Conservation (phyloP, 2,797 vertebrate genomes). For the Tachyglossus aculeatus region DNA sequence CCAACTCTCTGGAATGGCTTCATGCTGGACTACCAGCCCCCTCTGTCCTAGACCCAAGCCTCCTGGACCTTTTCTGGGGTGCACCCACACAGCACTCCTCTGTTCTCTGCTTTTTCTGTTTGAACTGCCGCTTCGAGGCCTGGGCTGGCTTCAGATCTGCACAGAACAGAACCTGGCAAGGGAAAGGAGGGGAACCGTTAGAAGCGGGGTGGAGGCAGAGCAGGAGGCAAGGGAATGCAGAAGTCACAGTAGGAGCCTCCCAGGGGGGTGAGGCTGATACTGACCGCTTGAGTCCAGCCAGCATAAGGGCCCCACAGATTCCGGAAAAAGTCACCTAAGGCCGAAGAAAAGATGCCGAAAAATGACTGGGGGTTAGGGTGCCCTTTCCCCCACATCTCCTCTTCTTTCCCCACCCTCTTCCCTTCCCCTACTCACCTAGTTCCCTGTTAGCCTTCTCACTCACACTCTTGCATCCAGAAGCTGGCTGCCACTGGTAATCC, state of each 20-base stretch:
- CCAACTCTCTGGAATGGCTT: too few species aligned
- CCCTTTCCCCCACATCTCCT: conserved; percentile 62
- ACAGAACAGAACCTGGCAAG: conserved; percentile 89
- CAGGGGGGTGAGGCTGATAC: conserved; percentile 41
- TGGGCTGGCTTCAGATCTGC: conserved; percentile 83
- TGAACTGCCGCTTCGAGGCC: not conserved
- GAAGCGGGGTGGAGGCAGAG: not conserved
- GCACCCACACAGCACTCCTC: too few species aligned
- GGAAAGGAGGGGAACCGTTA: not conserved
- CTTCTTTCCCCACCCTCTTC: conserved; percentile 81
- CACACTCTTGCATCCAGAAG: conserved; percentile 73
- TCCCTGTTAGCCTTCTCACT: conserved; percentile 85
- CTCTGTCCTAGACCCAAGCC: conserved; percentile 4
- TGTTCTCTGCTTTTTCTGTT: too few species aligned
- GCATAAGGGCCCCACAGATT: conserved; percentile 87
- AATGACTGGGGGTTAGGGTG: not conserved
- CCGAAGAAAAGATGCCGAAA: not conserved
- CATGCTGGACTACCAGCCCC: not conserved
- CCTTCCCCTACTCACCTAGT: conserved; percentile 79
- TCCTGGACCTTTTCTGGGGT: not conserved
- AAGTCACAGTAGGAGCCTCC: not conserved
- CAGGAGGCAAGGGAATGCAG: not conserved
- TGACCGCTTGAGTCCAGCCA: conserved; percentile 91
- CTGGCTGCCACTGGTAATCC: conserved; percentile 79
- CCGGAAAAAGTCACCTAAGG: conserved; percentile 86